phyloP scores from a whole-genome alignment of 2,113 vertebrate genomes.

The Rhabdornis inornatus region DNA sequence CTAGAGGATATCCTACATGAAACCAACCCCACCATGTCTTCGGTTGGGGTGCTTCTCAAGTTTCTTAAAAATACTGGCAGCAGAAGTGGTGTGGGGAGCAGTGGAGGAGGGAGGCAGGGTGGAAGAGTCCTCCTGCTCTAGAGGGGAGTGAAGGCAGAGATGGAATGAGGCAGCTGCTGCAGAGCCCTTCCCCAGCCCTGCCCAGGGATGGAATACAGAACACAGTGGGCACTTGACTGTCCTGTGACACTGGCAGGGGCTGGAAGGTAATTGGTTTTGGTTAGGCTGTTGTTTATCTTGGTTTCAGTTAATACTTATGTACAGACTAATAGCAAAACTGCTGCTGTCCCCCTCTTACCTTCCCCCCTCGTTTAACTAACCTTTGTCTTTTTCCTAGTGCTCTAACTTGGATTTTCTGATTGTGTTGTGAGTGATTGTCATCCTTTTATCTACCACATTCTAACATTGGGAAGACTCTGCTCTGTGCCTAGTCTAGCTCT shows the following conservation, averaged over 20 bases:
- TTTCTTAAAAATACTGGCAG: background rate
- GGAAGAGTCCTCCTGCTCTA: background rate
- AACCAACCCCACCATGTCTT: background rate
- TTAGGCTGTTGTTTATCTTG: background rate
- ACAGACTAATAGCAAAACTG: background rate
- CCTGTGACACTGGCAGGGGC: background rate
- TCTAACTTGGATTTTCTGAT: constrained; percentile 60
- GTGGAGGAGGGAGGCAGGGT: background rate
- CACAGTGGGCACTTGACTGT: background rate
- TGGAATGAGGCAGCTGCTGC: background rate
- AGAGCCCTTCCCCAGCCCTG: background rate
- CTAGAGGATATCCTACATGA: background rate
- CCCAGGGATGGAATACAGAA: rapidly evolving
- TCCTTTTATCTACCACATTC: constrained; percentile 6
- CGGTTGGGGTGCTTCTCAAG: background rate
- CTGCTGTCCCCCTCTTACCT: background rate
- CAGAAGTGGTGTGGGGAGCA: background rate
- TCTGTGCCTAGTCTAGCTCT: constrained; percentile 73
- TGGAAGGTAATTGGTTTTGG: background rate
- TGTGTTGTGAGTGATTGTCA: constrained; percentile 53
- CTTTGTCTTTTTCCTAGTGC: constrained; percentile 63
- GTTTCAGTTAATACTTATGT: background rate
- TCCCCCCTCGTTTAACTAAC: background rate
- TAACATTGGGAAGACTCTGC: constrained; percentile 44
- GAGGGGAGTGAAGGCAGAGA: background rate